Evolutionary conservation across 2,888 invertebrate genomes (phyloP), one percentile per base, ranked within the genome.

Genomic region (Pachymerium ferrugineum): DNA sequence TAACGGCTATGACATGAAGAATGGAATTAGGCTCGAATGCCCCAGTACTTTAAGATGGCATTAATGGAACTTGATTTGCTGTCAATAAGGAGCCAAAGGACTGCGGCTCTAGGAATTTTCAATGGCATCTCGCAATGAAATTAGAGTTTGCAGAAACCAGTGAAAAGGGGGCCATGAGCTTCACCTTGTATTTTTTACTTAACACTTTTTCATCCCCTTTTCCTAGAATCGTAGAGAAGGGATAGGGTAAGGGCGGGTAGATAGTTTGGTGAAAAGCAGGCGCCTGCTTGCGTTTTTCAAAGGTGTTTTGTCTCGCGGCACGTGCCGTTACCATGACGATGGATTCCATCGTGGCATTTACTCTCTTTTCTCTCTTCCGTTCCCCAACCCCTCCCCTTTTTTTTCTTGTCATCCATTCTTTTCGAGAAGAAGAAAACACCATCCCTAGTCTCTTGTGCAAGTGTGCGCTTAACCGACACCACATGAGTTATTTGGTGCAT

Each of bases 31-130:
- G 54, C 54, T 54, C 54, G 28, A 54, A 54, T 54, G 54, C 54
- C 54, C 54, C 25, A 54, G 25, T 28, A 54, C 54, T 54, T 54
- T 54, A 54, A 54, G 54, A 54, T 54, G 54, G 54, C 54, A 28
- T 54, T 54, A 54, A 54, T 54, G 54, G 54, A 54, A 54, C 54
- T 54, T 54, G 54, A 54, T 54, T 54, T 54, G 54, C 54, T 54
- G 54, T 54, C 54, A 54, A 54, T 54, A 54, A 54, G 47, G 54
- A 54, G 54, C 22, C 25, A 25, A 25, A 54, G 25, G 25, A 54
- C 54, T 19, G 54, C 25, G 25, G 54, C 54, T 54, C 54, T 54
- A 12, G 54, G 54, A 54, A 54, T 54, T 54, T 54, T 54, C 54
- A 28, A 54, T 54, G 54, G 54, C 54, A 54, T 54, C 28, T 54